Base-by-base conservation (phyloP, 2,888 invertebrate genomes). In the Amphimallon solstitiale region DNA sequence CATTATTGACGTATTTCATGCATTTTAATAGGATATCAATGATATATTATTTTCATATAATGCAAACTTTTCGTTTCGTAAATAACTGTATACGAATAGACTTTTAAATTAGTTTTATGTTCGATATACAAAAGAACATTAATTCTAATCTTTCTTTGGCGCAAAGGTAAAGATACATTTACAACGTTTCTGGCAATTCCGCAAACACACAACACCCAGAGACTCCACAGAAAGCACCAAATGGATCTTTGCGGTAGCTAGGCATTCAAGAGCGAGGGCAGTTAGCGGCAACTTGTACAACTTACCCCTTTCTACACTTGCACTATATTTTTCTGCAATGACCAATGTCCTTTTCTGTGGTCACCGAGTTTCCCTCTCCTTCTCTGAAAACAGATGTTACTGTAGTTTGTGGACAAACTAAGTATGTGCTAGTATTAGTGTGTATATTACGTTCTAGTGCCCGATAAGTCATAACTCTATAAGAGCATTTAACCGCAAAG, bases 271-370 rank as follows among this genome's bases (percentile, higher is more conserved):
- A 72, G 66, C 69, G 67, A 67, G 73, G 73, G 76, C 75, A 76
- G 75, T 77, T 76, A 76, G 75, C 73, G 73, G 73, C 73, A 75
- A 77, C 74, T 76, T 76, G 73, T 71, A 73, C 73, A 76, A 78
- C 73, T 76, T 74, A 75, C 76, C 77, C 78, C 77, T 75, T 77
- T 74, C 74, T 71, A 71, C 69, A 69, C 72, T 70, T 69, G 71
- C 70, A 74, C 74, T 73, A 73, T 74, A 76, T 78, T 78, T 78
- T 78, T 78, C 76, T 75, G 72, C 75, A 77, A 76, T 75, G 75
- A 75, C 70, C 75, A 72, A 72, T 75, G 72, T 71, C 71, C 70
- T 21, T 65, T 61, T 62, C 63, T 66, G 72, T 65, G 69, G 71
- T 68, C 46, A 51, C 59, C 66, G 65, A 67, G 70, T 66, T 63